phyloP scores from a whole-genome alignment of 2,797 vertebrate genomes.

The Aselliscus stoliczkanus region DNA sequence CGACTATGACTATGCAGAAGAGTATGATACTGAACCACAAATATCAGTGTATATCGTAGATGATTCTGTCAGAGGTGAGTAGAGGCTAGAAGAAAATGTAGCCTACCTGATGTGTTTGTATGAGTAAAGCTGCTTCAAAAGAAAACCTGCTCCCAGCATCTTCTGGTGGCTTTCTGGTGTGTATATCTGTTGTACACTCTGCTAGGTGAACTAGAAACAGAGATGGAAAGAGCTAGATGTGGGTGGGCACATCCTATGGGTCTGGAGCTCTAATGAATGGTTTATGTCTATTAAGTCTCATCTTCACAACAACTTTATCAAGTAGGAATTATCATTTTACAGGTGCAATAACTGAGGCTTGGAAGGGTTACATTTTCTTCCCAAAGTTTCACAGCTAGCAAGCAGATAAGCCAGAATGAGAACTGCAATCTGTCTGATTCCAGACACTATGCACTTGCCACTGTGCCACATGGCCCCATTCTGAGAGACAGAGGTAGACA shows the following conservation, averaged over 20 bases:
- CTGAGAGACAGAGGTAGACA: background rate
- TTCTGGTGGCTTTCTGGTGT: background rate
- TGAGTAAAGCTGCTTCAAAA: background rate
- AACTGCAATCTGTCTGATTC: background rate
- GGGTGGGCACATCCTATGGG: background rate
- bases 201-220: background rate
- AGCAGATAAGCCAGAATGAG: background rate
- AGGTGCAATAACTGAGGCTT: background rate
- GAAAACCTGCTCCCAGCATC: background rate
- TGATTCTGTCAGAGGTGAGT: conserved; percentile 77
- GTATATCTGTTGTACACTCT: accelerated
- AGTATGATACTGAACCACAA: conserved; percentile 71
- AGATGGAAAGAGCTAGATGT: background rate
- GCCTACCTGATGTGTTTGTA: background rate
- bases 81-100: background rate
- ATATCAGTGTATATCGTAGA: conserved; percentile 74
- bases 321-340: background rate
- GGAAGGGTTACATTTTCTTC: background rate
- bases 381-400: background rate
- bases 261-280: background rate
- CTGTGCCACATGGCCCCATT: background rate
- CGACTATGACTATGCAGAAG: conserved; percentile 77
- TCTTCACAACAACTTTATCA: background rate
- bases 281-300: background rate
- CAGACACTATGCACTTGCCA: background rate